Conservation (phyloP, 2,888 invertebrate species). For the Cosmia trapezina region DNA sequence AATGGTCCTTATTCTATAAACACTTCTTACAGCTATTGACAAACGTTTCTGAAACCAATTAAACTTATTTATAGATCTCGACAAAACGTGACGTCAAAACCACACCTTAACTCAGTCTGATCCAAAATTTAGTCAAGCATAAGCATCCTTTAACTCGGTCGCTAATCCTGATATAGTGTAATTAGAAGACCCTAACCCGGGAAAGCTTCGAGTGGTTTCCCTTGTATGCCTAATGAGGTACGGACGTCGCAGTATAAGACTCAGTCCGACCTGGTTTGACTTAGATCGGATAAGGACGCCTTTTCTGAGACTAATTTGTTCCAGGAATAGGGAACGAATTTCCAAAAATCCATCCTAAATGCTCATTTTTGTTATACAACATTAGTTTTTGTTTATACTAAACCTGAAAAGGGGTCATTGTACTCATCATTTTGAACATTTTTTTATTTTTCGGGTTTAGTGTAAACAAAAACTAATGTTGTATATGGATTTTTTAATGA, state of each 20-base stretch:
- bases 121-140: constrained; percentile 54
- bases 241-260: constrained; percentile 48
- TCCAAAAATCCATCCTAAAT: not conserved
- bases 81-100: constrained; percentile 23
- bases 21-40: not conserved
- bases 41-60: not conserved
- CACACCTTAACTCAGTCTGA: constrained; percentile 27
- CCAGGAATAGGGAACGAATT: not conserved
- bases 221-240: constrained; percentile 70
- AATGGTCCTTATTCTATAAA: no score
- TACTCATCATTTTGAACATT: no score
- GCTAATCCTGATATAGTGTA: constrained; percentile 67
- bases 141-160: constrained; percentile 52
- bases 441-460: no score
- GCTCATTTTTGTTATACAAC: not conserved
- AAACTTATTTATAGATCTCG: not conserved
- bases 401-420: no score
- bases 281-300: constrained; percentile 28
- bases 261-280: constrained; percentile 11
- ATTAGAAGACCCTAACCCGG: constrained; percentile 58
- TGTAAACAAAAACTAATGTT: no score
- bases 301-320: not conserved
- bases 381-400: no score
- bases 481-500: no score
- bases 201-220: constrained; percentile 68